A percentile compares a stretch with the other conserved stretches of the same genome.
These are phyloP conservation scores for Oxytorus armatus DNA, from an alignment of 2,888 invertebrate species.

Conservation along the genomic window DNA sequence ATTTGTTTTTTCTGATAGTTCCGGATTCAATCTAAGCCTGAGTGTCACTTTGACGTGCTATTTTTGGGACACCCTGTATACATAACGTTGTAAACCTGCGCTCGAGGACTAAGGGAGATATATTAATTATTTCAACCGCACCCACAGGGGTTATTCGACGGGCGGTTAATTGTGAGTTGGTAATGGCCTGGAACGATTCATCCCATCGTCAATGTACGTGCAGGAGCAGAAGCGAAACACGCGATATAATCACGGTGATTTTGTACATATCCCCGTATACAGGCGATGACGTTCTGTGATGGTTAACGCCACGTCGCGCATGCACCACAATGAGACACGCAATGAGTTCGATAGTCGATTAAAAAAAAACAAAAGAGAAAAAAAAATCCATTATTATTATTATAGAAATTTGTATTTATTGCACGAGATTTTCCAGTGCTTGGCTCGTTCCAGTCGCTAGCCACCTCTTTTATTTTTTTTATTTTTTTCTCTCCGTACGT, in stretches of 20 bases:
- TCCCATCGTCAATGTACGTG: slow-evolving; percentile 42
- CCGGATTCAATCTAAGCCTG: no score
- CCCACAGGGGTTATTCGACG: slow-evolving; percentile 57
- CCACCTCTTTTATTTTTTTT: slow-evolving; percentile 17
- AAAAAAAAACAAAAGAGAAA: slow-evolving; percentile 2
- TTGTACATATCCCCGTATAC: slow-evolving; percentile 7
- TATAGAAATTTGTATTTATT: slow-evolving; percentile 50
- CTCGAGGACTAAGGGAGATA: slow-evolving; percentile 29
- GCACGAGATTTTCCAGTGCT: slow-evolving; percentile 61
- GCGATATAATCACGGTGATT: slow-evolving; percentile 57
- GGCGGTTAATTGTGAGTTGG: slow-evolving; percentile 62
- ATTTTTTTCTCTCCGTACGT: background rate
- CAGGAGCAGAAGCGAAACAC: slow-evolving; percentile 24
- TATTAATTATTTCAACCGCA: slow-evolving; percentile 65
- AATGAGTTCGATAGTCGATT: slow-evolving; percentile 39
- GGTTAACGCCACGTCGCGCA: slow-evolving; percentile 34
- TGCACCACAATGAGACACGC: slow-evolving; percentile 32
- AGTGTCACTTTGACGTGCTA: no score
- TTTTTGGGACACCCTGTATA: background rate
- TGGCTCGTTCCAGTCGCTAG: slow-evolving; percentile 46
- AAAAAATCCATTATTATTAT: slow-evolving; percentile 20
- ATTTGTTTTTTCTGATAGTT: no score
- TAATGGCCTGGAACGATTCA: slow-evolving; percentile 64
- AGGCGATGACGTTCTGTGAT: background rate
- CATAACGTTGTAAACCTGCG: background rate